phyloP scores from a whole-genome alignment of 1,140 invertebrate genomes.

The Sycophila sp. region DNA sequence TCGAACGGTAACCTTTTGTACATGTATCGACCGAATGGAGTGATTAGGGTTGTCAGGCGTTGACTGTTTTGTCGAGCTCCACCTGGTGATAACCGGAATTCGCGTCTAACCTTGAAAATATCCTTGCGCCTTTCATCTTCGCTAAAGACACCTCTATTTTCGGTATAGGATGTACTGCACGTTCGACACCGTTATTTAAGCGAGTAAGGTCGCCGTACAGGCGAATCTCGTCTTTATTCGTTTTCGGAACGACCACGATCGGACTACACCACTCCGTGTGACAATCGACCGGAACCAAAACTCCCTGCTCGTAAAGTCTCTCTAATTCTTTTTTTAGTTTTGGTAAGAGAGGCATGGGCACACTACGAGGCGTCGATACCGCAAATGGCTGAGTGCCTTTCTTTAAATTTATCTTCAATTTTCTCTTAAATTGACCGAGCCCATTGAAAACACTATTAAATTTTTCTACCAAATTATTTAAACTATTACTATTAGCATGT shows the following conservation, averaged over 20 bases:
- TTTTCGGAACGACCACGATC: conserved; percentile 30
- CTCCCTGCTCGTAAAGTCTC: conserved; percentile 2
- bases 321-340: conserved; percentile 47
- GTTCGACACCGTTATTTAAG: conserved; percentile 29
- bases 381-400: not conserved
- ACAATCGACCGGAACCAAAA: conserved; percentile 12
- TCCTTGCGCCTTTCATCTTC: conserved; percentile 38
- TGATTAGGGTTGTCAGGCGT: conserved; percentile 53
- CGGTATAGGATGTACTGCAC: conserved; percentile 29
- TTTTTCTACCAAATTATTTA: conserved; percentile 20
- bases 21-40: conserved; percentile 50
- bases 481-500: not conserved
- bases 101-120: conserved; percentile 47
- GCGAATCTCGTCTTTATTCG: conserved; percentile 15
- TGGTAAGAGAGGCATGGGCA: not conserved
- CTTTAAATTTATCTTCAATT: conserved; percentile 14
- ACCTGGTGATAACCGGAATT: conserved; percentile 34
- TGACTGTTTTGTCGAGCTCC: conserved; percentile 41
- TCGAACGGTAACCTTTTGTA: conserved; percentile 53
- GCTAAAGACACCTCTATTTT: not conserved
- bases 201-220: not conserved
- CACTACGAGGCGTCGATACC: not conserved
- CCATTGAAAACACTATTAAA: conserved; percentile 31
- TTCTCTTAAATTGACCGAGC: not conserved
- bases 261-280: not conserved